phyloP scores from a whole-genome alignment of 2,113 vertebrate genomes.

The Sialia sialis region DNA sequence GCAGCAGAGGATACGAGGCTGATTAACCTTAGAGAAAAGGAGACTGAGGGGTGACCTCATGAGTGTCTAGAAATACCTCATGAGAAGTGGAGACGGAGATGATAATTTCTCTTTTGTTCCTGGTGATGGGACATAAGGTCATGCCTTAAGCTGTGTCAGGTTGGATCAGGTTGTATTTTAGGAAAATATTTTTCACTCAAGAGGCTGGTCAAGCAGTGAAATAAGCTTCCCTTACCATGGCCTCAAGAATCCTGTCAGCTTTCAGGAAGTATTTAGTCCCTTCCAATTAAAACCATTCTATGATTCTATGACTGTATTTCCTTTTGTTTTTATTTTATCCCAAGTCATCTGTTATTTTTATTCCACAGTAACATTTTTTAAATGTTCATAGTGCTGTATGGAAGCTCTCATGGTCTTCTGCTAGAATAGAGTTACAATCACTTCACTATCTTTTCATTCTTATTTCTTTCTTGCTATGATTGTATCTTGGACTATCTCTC shows the following conservation, averaged over 20 bases:
- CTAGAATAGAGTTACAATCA: not conserved
- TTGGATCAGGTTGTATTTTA: not conserved
- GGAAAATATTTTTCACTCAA: not conserved
- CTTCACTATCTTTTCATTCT: not conserved
- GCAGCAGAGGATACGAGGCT: not conserved
- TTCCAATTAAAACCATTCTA: not conserved
- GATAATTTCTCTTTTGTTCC: not conserved
- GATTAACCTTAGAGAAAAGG: not conserved
- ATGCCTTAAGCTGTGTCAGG: not conserved
- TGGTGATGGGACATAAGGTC: not conserved
- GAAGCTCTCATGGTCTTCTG: not conserved
- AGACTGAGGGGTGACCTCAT: not conserved
- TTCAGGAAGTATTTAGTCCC: not conserved
- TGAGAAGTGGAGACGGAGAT: rapidly evolving
- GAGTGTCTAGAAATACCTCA: not conserved
- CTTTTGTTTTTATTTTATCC: not conserved
- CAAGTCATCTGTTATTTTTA: not conserved
- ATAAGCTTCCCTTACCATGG: not conserved
- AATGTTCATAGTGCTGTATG: not conserved
- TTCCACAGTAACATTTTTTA: not conserved
- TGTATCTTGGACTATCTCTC: not conserved
- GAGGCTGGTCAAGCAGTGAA: not conserved
- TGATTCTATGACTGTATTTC: not conserved
- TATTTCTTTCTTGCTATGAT: not conserved
- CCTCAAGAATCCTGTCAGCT: not conserved